Base-by-base conservation (phyloP, 2,797 vertebrate genomes). In the Rallus crepitans region DNA sequence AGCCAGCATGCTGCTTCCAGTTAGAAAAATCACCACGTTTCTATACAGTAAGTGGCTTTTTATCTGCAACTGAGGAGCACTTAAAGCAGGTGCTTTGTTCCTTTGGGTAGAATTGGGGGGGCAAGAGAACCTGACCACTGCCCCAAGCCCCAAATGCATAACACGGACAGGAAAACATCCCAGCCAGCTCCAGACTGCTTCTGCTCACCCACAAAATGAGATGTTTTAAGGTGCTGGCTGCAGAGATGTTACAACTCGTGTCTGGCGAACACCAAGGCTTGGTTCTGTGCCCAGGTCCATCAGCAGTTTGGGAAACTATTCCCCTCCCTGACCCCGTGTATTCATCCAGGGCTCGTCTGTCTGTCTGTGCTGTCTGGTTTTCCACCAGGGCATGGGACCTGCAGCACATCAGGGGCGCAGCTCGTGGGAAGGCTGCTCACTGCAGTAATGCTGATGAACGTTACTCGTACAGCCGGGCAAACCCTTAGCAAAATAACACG, bases 131-230 rank as follows among this genome's bases (percentile, higher is more conserved):
- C 39, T 5, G 59, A 13, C 5, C 56, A 1, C 63, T 39, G 86
- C 27, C 12, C 75, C 3, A 0, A 39, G 52, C 76, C 56, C 35
- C 6, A 3, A 31, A 1, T 48, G 59, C 24, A 1, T 40, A 31
- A 45, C 3, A 1, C 0, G 4, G 61, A 21, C 71, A 50, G 70
- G 23, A 37, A 2, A 39, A 50, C 50, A 19, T 10, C 72, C 60
- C 6, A 35, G 3, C 33, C 72, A 16, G 79, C 23, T 0, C 3
- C 80, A 4, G 57, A 1, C 73, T 25, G 17, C 0, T 1, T 9
- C 6, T 11, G 39, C 1, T 1, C 5, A 3, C 1, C 6, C 47
- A 12, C 48, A 39, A 1, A 30, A 4, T 0, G 24, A 60, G 55
- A 24, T 2, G 37, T 3, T 70, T 27, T 2, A 23, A 59, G 85